Percentiles rank a stretch among this genome's conserved stretches.
These are phyloP conservation scores for Petrocephalus schoutedeni DNA, from an alignment of 2,797 vertebrate species.

Conservation along the genomic window DNA sequence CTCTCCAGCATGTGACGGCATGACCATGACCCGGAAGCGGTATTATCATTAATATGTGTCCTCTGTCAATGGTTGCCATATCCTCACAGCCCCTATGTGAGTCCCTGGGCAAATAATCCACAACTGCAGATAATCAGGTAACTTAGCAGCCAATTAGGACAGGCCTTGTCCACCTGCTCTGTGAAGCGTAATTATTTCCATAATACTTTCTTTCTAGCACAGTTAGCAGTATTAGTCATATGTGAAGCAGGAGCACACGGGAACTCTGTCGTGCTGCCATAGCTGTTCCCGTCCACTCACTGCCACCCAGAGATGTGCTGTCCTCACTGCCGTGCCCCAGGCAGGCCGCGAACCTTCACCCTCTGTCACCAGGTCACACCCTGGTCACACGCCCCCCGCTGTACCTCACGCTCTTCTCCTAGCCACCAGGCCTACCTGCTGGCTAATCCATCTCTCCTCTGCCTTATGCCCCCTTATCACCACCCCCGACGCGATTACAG, in stretches of 20 bases:
- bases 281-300: not conserved
- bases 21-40: not conserved
- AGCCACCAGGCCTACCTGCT: constrained; percentile 2
- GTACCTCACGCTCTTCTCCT: not conserved
- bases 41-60: not conserved
- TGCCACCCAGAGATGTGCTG: not conserved
- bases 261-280: not conserved
- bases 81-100: not conserved
- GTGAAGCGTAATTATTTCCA: constrained; percentile 4
- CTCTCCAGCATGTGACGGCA: not conserved
- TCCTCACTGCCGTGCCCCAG: not conserved
- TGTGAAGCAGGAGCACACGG: not conserved
- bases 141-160: constrained; percentile 15
- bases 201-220: not conserved
- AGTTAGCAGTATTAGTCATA: not conserved
- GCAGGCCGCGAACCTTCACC: not conserved
- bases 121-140: constrained; percentile 1
- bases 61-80: not conserved
- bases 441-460: constrained; percentile 30
- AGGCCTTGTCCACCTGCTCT: not conserved
- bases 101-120: not conserved
- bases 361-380: not conserved
- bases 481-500: constrained; percentile 21
- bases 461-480: constrained; percentile 32
- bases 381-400: not conserved